Conservation (phyloP, 2,113 vertebrate genomes). For the Cyprinodon brontotheroides region DNA sequence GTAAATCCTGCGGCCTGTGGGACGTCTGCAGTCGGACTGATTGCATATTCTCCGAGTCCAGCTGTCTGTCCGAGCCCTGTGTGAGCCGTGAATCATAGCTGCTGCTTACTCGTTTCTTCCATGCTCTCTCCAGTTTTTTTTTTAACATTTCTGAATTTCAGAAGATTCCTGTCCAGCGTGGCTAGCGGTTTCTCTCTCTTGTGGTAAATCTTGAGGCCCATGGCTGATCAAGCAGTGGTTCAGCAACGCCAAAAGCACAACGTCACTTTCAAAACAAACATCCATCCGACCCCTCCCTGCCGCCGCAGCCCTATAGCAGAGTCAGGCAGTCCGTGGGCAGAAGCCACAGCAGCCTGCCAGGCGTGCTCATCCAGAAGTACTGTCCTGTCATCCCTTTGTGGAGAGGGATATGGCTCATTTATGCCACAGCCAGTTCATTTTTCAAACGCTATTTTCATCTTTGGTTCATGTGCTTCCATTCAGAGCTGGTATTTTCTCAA, state of each 20-base stretch:
- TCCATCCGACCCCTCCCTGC: conserved; percentile 49
- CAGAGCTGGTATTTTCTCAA: conserved; percentile 5
- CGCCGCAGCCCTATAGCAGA: conserved; percentile 54
- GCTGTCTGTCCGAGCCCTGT: conserved; percentile 45
- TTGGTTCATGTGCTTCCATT: conserved; percentile 15
- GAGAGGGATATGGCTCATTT: conserved; percentile 26
- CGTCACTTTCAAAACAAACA: conserved; percentile 68
- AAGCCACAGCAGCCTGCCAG: conserved; percentile 46
- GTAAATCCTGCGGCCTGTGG: conserved; percentile 53
- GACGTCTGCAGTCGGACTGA: conserved; percentile 55
- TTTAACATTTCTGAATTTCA: conserved; percentile 49
- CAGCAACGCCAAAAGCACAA: conserved; percentile 56
- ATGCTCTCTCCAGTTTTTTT: conserved; percentile 49
- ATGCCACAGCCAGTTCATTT: conserved; percentile 4
- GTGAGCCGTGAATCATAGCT: conserved; percentile 30
- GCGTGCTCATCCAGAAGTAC: conserved; percentile 12
- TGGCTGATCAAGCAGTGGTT: conserved; percentile 51
- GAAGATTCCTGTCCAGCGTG: conserved; percentile 48
- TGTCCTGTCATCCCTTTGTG: conserved; percentile 20
- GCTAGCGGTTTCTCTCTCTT: conserved; percentile 65
- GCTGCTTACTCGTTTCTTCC: conserved; percentile 39
- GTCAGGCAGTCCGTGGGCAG: conserved; percentile 52
- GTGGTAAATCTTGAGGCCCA: conserved; percentile 64
- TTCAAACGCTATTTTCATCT: background rate
- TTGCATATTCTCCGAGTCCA: conserved; percentile 62